phyloP scores from a whole-genome alignment of 2,888 invertebrate species.

The Monoplex corrugatus region DNA sequence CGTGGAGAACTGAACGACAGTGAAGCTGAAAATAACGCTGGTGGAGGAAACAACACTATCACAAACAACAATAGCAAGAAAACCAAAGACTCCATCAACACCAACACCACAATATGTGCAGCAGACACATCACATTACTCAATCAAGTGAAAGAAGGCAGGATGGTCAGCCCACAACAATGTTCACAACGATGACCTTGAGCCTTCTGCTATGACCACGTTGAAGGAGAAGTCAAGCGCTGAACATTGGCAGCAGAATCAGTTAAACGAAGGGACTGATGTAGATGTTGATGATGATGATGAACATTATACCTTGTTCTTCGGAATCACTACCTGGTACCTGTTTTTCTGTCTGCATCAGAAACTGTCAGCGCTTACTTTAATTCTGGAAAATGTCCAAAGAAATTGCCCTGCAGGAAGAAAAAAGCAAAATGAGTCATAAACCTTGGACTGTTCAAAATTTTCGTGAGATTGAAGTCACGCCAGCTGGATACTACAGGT shows the following conservation, averaged over 20 bases:
- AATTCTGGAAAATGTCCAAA: slow-evolving; percentile 88
- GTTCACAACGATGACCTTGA: slow-evolving; percentile 9
- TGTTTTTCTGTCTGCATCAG: slow-evolving; percentile 97
- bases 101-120: neutral
- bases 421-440: slow-evolving; percentile 86
- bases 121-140: neutral
- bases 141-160: neutral
- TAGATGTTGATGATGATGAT: neutral
- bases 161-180: neutral
- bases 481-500: no score
- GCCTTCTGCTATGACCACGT: neutral
- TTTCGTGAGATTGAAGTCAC: no score
- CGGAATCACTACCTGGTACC: slow-evolving; percentile 95
- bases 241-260: neutral
- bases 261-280: neutral
- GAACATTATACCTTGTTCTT: slow-evolving; percentile 89
- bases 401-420: slow-evolving; percentile 77
- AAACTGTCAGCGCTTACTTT: slow-evolving; percentile 92
- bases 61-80: neutral
- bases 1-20: slow-evolving; percentile 96
- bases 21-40: slow-evolving; percentile 83
- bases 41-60: neutral
- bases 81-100: neutral
- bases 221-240: neutral
- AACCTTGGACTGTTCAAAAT: slow-evolving; percentile 86